These are phyloP conservation scores for Eudasyphora cyanicolor DNA, from an alignment of 2,888 invertebrate species.

Conservation along the genomic window DNA sequence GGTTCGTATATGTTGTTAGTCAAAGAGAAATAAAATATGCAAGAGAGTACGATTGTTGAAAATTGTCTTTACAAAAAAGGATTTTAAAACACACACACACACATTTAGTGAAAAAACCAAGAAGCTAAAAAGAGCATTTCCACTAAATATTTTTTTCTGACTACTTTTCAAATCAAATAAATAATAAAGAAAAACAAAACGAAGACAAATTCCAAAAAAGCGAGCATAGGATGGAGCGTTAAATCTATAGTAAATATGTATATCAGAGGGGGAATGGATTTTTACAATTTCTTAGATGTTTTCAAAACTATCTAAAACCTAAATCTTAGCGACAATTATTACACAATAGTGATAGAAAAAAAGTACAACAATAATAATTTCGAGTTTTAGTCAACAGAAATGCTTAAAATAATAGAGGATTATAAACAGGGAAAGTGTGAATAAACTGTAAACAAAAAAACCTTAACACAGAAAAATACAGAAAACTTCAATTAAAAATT, in stretches of 20 bases:
- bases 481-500: no score
- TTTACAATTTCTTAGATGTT: constrained; percentile 18
- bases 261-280: not conserved
- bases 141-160: not conserved
- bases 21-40: not conserved
- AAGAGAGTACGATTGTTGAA: not conserved
- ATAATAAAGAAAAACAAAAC: not conserved
- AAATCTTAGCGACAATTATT: not conserved
- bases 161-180: not conserved
- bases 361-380: not conserved
- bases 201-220: constrained; percentile 40
- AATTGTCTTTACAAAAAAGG: not conserved
- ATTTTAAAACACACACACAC: no score
- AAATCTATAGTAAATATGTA: no score
- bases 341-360: not conserved
- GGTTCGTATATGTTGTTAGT: not conserved
- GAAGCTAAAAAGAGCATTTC: constrained; percentile 64
- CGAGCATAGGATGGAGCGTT: constrained; percentile 60
- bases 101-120: constrained; percentile 7
- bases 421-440: no score
- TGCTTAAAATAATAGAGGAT: no score
- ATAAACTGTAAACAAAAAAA: no score
- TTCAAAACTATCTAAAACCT: not conserved
- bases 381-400: no score
- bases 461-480: no score